These are phyloP conservation scores for Dasyurus viverrinus DNA, from an alignment of 2,113 vertebrate species.

Conservation along the genomic window DNA sequence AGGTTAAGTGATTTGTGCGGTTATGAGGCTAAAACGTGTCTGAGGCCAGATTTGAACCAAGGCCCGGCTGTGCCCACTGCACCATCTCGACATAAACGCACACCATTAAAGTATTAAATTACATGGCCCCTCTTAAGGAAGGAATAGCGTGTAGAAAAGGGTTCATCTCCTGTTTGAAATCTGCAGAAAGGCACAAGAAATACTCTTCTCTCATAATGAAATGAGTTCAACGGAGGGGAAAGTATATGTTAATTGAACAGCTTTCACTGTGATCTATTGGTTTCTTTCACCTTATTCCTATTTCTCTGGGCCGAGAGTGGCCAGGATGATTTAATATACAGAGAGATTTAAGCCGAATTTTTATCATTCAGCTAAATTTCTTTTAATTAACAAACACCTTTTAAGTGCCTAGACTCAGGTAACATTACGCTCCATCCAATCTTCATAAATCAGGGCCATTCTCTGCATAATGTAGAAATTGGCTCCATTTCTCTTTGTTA, in stretches of 20 bases:
- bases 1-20: neutral
- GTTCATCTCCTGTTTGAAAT: constrained; percentile 24
- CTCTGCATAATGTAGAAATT: constrained; percentile 50
- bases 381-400: constrained; percentile 60
- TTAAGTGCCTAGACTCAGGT: constrained; percentile 45
- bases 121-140: neutral
- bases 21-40: neutral
- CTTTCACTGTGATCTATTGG: constrained; percentile 45
- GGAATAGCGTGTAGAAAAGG: constrained; percentile 8
- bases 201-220: constrained; percentile 51
- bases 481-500: constrained; percentile 58
- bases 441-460: constrained; percentile 49
- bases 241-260: constrained; percentile 55
- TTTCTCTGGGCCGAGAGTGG: constrained; percentile 1
- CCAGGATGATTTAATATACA: constrained; percentile 56
- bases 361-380: constrained; percentile 50
- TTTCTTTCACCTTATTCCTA: constrained; percentile 48
- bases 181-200: constrained; percentile 18
- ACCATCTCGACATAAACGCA: neutral
- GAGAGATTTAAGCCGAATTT: constrained; percentile 43
- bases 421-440: constrained; percentile 57
- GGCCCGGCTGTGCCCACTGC: neutral
- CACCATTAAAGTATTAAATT: neutral
- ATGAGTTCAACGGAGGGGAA: constrained; percentile 57
- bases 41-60: neutral